These are phyloP conservation scores for Hyles euphorbiae DNA, from an alignment of 1,140 invertebrate genomes.

Conservation along the genomic window DNA sequence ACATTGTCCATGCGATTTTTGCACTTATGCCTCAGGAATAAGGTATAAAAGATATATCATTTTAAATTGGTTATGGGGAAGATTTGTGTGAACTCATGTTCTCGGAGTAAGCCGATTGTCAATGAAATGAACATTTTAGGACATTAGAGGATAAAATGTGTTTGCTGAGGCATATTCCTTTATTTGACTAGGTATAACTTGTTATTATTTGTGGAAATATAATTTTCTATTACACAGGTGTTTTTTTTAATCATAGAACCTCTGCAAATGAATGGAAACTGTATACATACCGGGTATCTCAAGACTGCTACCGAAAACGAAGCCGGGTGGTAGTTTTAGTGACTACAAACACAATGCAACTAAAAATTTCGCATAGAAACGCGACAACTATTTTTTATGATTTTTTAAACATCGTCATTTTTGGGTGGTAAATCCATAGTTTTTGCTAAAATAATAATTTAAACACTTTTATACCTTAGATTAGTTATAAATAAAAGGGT, in stretches of 20 bases:
- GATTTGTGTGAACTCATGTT: constrained; percentile 1
- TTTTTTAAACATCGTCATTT: no score
- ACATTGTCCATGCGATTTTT: neutral
- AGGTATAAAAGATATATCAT: neutral
- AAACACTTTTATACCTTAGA: no score
- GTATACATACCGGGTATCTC: no score
- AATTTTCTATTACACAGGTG: neutral
- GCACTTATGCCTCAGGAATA: neutral
- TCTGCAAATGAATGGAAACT: neutral
- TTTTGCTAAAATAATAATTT: no score
- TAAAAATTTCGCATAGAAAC: no score
- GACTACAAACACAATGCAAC: no score
- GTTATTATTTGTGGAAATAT: neutral
- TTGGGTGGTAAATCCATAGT: no score
- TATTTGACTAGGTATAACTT: neutral
- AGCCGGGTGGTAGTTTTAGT: no score
- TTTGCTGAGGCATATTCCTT: neutral
- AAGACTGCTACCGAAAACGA: no score
- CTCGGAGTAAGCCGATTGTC: constrained; percentile 1
- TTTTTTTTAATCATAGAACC: neutral
- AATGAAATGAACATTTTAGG: constrained; percentile 6
- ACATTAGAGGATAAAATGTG: neutral
- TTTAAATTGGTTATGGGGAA: neutral
- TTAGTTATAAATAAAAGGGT: no score
- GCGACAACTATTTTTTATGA: no score